phyloP scores from a whole-genome alignment of 1,140 invertebrate species.

The Dolichoris vasculosae region DNA sequence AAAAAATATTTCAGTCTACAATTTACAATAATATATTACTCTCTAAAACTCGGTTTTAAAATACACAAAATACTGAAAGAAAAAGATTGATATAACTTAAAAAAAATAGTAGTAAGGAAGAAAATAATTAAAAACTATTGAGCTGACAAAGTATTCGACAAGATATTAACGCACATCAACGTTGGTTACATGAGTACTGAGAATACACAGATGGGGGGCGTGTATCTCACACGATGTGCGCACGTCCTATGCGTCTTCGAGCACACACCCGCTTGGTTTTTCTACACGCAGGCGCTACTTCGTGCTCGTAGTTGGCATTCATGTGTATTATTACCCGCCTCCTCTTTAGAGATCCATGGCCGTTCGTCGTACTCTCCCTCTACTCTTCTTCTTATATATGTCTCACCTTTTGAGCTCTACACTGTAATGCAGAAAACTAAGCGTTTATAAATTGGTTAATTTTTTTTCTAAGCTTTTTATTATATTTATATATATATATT shows the following conservation, averaged over 20 bases:
- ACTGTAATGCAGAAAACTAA: not conserved
- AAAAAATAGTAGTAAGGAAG: not conserved
- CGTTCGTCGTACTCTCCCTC: not conserved
- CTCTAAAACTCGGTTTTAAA: too few relatives aligned
- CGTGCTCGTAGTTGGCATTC: constrained; percentile 13
- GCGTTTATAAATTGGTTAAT: not conserved
- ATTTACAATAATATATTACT: too few relatives aligned
- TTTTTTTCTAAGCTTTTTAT: too few relatives aligned
- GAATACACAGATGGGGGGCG: constrained; percentile 29
- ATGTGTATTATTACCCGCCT: constrained; percentile 38
- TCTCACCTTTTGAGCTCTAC: not conserved
- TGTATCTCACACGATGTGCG: not conserved
- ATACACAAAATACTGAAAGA: too few relatives aligned
- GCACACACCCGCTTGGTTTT: not conserved
- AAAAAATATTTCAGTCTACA: too few relatives aligned
- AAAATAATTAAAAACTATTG: constrained; percentile 54
- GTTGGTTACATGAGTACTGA: not conserved
- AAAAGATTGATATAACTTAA: too few relatives aligned
- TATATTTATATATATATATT: too few relatives aligned
- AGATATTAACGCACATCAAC: not conserved
- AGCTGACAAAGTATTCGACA: constrained; percentile 52
- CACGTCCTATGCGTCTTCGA: not conserved
- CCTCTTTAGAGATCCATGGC: not conserved
- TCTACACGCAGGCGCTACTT: not conserved
- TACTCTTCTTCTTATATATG: not conserved